Evolutionary conservation across 2,888 invertebrate species (phyloP).

Genomic region (Dicycla oo): DNA sequence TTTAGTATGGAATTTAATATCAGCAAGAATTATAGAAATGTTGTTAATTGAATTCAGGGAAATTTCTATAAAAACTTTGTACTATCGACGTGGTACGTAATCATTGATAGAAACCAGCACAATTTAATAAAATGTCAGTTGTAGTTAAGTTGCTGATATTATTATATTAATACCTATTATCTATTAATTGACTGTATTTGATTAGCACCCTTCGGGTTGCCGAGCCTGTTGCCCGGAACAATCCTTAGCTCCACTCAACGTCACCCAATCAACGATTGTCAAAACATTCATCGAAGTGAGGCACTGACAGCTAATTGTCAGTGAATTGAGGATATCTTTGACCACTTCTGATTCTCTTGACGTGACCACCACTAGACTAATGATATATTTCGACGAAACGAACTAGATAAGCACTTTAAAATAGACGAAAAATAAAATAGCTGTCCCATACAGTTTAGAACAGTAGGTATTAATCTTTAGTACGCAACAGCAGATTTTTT

Average conservation of each 20-base stretch:
- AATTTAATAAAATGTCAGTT: too few relatives aligned
- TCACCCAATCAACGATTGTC: background rate
- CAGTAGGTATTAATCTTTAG: too few relatives aligned
- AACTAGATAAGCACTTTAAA: background rate
- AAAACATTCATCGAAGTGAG: background rate
- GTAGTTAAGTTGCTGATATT: too few relatives aligned
- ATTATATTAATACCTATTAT: background rate
- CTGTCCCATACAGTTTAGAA: too few relatives aligned
- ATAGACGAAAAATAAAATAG: too few relatives aligned
- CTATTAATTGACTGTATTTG: background rate
- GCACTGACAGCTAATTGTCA: background rate
- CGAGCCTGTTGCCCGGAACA: background rate
- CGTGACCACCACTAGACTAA: background rate
- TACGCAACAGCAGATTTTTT: too few relatives aligned
- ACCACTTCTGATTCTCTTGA: background rate
- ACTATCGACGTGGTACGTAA: too few relatives aligned
- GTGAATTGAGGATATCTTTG: background rate
- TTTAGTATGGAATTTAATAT: background rate
- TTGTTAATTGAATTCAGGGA: background rate
- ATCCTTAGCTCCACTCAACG: background rate
- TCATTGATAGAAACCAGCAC: background rate
- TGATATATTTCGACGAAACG: background rate
- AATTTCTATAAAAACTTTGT: background rate
- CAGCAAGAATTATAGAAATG: background rate
- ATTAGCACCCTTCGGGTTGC: too few relatives aligned